A percentile compares a stretch with the other conserved stretches of the same genome.
Evolutionary conservation across 1,140 invertebrate genomes (phyloP).

Genomic region (Micrasema minimum): DNA sequence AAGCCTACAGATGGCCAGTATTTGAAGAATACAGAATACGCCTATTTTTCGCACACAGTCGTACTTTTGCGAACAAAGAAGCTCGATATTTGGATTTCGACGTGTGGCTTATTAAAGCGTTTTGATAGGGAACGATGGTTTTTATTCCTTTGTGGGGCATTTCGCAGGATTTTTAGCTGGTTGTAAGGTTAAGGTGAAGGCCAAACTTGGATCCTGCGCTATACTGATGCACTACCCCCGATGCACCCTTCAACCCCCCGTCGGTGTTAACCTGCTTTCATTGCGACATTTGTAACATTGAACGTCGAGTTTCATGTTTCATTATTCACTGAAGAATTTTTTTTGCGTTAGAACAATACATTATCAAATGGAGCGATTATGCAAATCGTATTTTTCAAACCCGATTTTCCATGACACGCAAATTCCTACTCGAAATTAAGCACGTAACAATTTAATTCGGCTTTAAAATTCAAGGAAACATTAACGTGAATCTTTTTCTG

Average conservation of each 20-base stretch:
- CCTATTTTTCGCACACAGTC: constrained; percentile 34
- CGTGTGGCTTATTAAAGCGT: too few relatives aligned
- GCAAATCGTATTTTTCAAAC: too few relatives aligned
- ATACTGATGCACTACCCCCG: constrained; percentile 13
- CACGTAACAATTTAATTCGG: too few relatives aligned
- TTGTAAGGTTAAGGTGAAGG: constrained; percentile 41
- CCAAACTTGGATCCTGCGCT: constrained; percentile 32
- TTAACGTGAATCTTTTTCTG: too few relatives aligned
- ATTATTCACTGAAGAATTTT: constrained; percentile 4
- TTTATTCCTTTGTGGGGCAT: not conserved
- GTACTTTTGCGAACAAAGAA: constrained; percentile 29
- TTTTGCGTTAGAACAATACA: not conserved
- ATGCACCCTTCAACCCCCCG: not conserved
- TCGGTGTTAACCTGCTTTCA: not conserved
- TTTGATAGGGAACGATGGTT: too few relatives aligned
- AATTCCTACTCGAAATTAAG: too few relatives aligned
- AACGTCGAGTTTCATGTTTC: not conserved
- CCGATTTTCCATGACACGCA: too few relatives aligned
- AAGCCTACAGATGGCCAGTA: constrained; percentile 17
- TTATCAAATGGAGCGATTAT: too few relatives aligned
- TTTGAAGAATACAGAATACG: constrained; percentile 2
- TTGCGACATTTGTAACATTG: constrained; percentile 26
- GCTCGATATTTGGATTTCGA: constrained; percentile 34
- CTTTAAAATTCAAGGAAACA: too few relatives aligned
- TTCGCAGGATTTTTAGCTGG: constrained; percentile 12